These are phyloP conservation scores for Romanomermis culicivorax DNA, from an alignment of 2,888 invertebrate genomes.

Conservation along the genomic window DNA sequence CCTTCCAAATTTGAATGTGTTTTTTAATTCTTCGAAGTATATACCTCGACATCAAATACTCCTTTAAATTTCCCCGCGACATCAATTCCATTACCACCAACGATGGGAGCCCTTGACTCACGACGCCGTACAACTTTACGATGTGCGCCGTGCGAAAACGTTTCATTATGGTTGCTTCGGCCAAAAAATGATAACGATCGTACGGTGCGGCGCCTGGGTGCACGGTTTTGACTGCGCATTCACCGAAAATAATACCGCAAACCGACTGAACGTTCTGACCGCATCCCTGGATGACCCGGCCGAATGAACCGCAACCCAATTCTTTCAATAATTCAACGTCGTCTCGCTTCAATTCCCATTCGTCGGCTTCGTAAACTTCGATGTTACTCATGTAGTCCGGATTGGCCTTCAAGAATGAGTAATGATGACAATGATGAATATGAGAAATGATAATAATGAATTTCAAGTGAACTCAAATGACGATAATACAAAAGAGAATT, in stretches of 20 bases:
- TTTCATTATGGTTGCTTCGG: constrained; percentile 25
- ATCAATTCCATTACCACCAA: constrained; percentile 93
- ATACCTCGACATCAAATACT: constrained; percentile 19
- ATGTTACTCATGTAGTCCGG: constrained; percentile 56
- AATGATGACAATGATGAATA: too few species aligned
- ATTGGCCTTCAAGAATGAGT: too few species aligned
- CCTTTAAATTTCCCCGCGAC: constrained; percentile 39
- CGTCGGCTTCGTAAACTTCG: constrained; percentile 46
- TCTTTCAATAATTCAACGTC: constrained; percentile 41
- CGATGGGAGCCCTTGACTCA: constrained; percentile 73
- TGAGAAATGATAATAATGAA: too few species aligned
- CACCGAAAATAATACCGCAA: constrained; percentile 20
- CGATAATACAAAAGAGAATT: too few species aligned
- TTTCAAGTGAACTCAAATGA: too few species aligned
- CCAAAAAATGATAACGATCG: constrained; percentile 23
- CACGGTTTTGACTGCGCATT: constrained; percentile 27
- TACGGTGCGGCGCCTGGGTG: constrained; percentile 14
- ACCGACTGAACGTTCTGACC: constrained; percentile 37
- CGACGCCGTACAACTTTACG: constrained; percentile 61
- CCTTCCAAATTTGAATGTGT: too few species aligned
- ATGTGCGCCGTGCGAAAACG: constrained; percentile 23
- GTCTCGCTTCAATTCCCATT: constrained; percentile 50
- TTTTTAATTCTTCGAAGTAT: too few species aligned
- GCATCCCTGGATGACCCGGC: constrained; percentile 59
- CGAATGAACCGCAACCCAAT: constrained; percentile 66